phyloP scores from a whole-genome alignment of 2,888 invertebrate genomes.

The Halictus quadricinctus region DNA sequence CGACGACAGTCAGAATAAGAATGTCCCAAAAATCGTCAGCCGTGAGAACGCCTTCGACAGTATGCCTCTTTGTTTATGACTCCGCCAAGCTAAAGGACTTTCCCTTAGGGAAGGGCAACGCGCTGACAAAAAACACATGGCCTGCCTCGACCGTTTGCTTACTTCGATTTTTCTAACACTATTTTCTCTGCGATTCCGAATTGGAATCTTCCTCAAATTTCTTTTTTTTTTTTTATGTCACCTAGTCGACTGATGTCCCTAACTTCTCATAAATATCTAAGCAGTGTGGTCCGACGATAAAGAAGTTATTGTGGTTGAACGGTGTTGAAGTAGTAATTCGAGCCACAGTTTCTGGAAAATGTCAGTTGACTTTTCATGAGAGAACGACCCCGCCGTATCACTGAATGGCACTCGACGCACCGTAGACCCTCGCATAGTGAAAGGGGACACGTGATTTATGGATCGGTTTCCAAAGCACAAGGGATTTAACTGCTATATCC shows the following conservation, averaged over 20 bases:
- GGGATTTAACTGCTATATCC: conserved; percentile 2
- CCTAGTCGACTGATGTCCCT: neutral
- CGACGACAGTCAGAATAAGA: too few species aligned
- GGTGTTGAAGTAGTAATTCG: neutral
- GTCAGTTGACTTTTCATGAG: neutral
- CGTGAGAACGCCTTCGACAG: too few species aligned
- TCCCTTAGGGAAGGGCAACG: too few species aligned
- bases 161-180: too few species aligned
- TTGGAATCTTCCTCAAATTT: neutral
- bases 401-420: neutral
- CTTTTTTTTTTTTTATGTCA: too few species aligned
- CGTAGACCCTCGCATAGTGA: neutral
- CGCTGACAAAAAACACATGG: too few species aligned
- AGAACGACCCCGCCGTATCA: neutral
- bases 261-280: neutral
- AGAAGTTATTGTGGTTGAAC: neutral
- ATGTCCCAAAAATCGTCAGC: too few species aligned
- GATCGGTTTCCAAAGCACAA: neutral
- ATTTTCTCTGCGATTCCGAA: too few species aligned
- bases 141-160: too few species aligned
- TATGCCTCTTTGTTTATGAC: too few species aligned
- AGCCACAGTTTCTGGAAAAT: neutral
- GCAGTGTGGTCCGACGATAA: neutral
- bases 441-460: conserved; percentile 2
- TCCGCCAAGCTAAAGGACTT: too few species aligned